Evolutionary conservation across 2,888 invertebrate genomes (phyloP), one percentile per base, ranked within the genome.

Genomic region (Cactoblastis cactorum): DNA sequence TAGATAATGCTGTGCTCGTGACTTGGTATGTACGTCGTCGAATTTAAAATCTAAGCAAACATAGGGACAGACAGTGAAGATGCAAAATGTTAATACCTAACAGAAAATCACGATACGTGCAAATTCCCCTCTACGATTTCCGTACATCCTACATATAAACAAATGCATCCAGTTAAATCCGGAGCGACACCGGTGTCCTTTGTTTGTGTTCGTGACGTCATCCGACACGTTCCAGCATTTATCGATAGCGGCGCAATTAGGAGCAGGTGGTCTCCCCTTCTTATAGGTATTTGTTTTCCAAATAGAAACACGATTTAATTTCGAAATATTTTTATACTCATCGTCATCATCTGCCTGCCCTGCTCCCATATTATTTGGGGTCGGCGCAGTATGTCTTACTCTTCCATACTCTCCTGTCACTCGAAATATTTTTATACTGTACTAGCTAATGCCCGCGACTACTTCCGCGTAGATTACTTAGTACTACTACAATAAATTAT

Each of bases 181-280:
- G 39, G 2, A 34, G 24, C 11, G 41, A 3, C 43, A 43, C 43
- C 43, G 50, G 53, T 19, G 53, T 11, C 45, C 53, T 50, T 47
- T 53, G 48, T 53, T 45, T 14, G 15, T 9, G 18, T 37, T 24
- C 41, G 28, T 43, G 43, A 32, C 43, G 43, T 43, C 43, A 43
- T 43, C 12, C 28, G 9, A 28, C 43, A 43, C 28, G 28, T 15
- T 14, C 24, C 28, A n/a, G n/a, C n/a, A n/a, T 43, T 43, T 43
- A 43, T 43, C 28, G 43, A 43, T 43, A 41, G 22, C 22, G 39
- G 22, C 24, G 12, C 22, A 14, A 32, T 43, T 28, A 17, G 17
- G 12, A 28, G 35, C 48, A 50, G 34, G n/a, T 43, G 45, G 17
- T 35, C 14, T 11, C 2, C 15, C 8, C 35, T 9, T 17, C 17